Base-by-base conservation (phyloP, 2,797 vertebrate species). In the Phalanger gymnotis region DNA sequence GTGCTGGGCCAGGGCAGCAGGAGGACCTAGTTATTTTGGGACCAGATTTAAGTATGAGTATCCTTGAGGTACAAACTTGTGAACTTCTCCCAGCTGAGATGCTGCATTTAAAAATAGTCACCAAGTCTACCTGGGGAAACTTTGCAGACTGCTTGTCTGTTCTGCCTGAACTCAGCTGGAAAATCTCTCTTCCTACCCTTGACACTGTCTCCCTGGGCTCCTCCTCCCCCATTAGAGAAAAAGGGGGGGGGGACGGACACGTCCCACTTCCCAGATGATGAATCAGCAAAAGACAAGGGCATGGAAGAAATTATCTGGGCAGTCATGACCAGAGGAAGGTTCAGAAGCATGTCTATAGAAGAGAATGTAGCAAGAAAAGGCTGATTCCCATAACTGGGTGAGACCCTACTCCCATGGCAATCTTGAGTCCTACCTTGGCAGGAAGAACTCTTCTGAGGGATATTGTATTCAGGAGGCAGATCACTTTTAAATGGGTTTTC, bases 31-130 rank as follows among this genome's bases (percentile, higher is more conserved):
- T 51, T 87, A 51, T 87, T 87, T 87, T 87, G 73, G 73, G 73
- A 47, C 22, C 73, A 27, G 73, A 51, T 47, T 87, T 87, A 87
- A 51, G 73, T 28, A 22, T 87, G 40, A 87, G 25, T 87, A 87
- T 87, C 73, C 73, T 47, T 87, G 53, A 40, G 53, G 58, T 92
- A 93, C 61, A 96, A 97, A 89, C 47, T 91, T 96, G 95, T 95
- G 94, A 25, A 92, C 91, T n/a, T 95, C 25, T 96, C 55, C 95
- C 94, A 96, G 95, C 95, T 96, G 95, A 96, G 40, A 53, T 47
- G 0, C 11, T 58, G n/a, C 30, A 54, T 14, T 51, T 89, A 91
- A 95, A 96, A 96, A 95, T 96, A 97, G 2, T 34, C 66, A 81
- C 73, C 40, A 90, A 40, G 61, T 58, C 94, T 97, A 87, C 90